A percentile compares a stretch with the other conserved stretches of the same genome.
Conservation (phyloP, 2,113 vertebrate species). For the Himantopus leucocephalus region DNA sequence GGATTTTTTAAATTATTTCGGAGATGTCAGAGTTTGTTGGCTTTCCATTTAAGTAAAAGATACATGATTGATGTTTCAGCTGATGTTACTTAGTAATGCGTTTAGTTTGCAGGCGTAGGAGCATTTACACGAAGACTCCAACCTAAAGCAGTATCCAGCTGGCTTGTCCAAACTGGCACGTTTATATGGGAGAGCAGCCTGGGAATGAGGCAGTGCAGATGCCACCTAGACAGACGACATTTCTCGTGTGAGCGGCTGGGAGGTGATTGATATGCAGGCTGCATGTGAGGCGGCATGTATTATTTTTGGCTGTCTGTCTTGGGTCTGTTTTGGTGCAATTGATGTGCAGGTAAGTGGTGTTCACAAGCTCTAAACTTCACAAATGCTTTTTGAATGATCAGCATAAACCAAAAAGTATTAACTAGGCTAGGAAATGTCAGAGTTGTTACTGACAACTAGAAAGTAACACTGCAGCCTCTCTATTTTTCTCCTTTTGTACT, state of each 20-base stretch:
- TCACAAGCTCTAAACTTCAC: background rate
- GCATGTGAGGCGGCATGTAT: background rate
- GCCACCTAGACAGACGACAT: background rate
- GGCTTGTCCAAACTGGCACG: background rate
- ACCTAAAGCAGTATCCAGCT: background rate
- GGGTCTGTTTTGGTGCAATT: background rate
- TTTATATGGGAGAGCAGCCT: background rate
- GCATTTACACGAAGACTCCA: background rate
- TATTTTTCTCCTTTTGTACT: background rate
- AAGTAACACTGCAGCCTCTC: background rate
- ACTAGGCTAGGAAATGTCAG: background rate
- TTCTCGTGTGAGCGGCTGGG: background rate
- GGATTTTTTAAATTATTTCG: background rate
- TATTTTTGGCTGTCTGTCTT: background rate
- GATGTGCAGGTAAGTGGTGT: background rate
- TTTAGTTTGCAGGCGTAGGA: background rate
- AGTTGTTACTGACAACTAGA: background rate
- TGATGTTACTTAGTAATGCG: background rate
- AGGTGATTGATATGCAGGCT: background rate
- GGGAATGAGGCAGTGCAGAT: background rate
- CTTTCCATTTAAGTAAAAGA: background rate
- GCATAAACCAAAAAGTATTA: background rate
- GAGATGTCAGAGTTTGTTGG: background rate
- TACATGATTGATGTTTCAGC: background rate
- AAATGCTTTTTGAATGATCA: background rate